Evolutionary conservation across 2,797 vertebrate genomes (phyloP).

Genomic region (Aselliscus stoliczkanus): DNA sequence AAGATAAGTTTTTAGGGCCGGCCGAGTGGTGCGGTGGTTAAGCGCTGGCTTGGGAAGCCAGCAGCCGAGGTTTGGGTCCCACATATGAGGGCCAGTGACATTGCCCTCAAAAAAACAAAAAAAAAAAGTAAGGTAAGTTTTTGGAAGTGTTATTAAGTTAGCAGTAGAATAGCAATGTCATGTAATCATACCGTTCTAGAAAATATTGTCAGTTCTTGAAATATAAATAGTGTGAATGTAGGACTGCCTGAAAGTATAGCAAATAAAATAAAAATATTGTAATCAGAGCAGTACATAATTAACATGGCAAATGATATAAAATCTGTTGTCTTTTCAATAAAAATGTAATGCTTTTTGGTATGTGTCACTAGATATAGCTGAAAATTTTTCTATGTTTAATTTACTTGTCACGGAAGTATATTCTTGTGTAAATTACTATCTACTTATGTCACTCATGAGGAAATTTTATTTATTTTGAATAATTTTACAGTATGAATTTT

Average conservation of each 20-base stretch:
- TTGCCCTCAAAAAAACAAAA: no score
- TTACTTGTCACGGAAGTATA: not conserved
- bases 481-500: conserved; percentile 2
- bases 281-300: not conserved
- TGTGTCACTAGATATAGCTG: not conserved
- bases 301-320: not conserved
- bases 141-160: conserved; percentile 5
- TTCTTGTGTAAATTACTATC: not conserved
- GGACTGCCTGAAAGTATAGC: not conserved
- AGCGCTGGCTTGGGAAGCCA: no score
- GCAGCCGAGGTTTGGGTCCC: no score
- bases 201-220: conserved; percentile 25
- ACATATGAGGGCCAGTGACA: no score
- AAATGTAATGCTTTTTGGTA: not conserved
- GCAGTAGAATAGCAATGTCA: not conserved
- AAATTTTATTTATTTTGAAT: not conserved
- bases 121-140: conserved; percentile 3
- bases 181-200: not conserved
- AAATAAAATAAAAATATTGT: not conserved
- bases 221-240: conserved; percentile 17
- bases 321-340: conserved; percentile 1
- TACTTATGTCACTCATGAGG: not conserved
- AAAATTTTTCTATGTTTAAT: not conserved
- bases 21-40: no score
- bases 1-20: conserved; percentile 12